Evolutionary conservation across 2,113 vertebrate genomes (phyloP), one percentile per base, ranked within the genome.

Genomic region (Oceanodroma tethys): DNA sequence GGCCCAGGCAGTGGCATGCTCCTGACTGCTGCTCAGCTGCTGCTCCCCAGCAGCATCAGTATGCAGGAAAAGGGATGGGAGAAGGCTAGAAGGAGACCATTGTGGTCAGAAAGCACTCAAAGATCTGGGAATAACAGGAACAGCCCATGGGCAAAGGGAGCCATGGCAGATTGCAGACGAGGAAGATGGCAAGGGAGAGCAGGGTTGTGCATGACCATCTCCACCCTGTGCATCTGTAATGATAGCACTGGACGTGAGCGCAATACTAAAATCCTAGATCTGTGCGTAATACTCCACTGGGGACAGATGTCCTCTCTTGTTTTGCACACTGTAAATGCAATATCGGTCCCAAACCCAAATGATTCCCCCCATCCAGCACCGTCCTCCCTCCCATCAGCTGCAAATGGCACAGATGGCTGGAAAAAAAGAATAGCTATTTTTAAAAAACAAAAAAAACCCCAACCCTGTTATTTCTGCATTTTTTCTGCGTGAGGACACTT

Each of bases 401-500:
- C 79, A 90, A 95, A 88, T 95, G 92, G 86, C 95, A 93, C 94
- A 97, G 95, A 97, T 88, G 92, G 75, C 59, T 95, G 90, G 88
- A 86, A 96, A 86, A 92, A 92, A 80, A 94, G 58, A 95, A 90
- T 40, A 93, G 86, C 43, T 95, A 92, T 95, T 94, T 79, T 58
- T 13, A 81, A 93, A 94, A 93, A 93, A 88, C 15, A 43, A 78
- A 53, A 68, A 60, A 65, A 30, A n/a, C 40, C 59, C 73, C 56
- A 94, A 84, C 83, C 58, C 97, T 95, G 83, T 95, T 92, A 93
- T 95, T 97, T 96, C 93, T 97, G 88, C 97, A 97, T 97, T 97
- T 97, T 96, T 97, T 89, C 91, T 92, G 73, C 0, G 20, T 97
- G 97, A 97, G 88, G 96, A 96, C 91, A 96, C 94, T 97, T 97